Base-by-base conservation (phyloP, 1,140 invertebrate species). In the Papilio glaucus region DNA sequence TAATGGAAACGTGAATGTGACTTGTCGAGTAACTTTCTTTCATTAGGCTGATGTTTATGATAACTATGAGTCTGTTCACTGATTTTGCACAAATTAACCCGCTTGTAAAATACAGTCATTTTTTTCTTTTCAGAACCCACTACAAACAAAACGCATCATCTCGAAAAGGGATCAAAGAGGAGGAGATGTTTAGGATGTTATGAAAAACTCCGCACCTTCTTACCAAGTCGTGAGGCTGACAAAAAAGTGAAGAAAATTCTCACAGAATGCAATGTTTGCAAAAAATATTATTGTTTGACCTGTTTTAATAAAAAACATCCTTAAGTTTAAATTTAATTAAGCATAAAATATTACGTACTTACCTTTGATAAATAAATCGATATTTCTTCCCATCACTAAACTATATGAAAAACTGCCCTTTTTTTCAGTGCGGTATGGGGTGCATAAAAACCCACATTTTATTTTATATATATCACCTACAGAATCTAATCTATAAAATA, bases 161-260 rank as follows among this genome's bases (percentile, higher is more conserved):
- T 78, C 37, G 72, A 76, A 74, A 78, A 76, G 49, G 65, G 72
- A 3, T 33, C 38, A 45, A 78, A 78, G 61, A 78, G 33, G 74
- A 77, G 26, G 60, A 78, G 70, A 74, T 76, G 72, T 74, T 70
- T 76, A 1, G 74, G 74, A 42, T 76, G 74, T 24, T 78, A 76
- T 53, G 49, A 76, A 76, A 78, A 78, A 76, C 74, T 78, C n/a
- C 74, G 72, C 69, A 72, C 72, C 12, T 71, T 67, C 60, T 76
- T 76, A 61, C 8, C 72, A 76, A 53, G 68, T 74, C 74, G 77
- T 69, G 72, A 76, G 39, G 74, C 74, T 37, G 74, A 78, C 39
- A 76, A 74, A 74, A 78, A 74, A 78, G 15, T 33, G 0, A 78
- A 76, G 26, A 78, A 78, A 63, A 76, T 74, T 72, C 39, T 78